Evolutionary conservation across 2,888 invertebrate species (phyloP).

Genomic region (Aphidoletes aphidimyza): DNA sequence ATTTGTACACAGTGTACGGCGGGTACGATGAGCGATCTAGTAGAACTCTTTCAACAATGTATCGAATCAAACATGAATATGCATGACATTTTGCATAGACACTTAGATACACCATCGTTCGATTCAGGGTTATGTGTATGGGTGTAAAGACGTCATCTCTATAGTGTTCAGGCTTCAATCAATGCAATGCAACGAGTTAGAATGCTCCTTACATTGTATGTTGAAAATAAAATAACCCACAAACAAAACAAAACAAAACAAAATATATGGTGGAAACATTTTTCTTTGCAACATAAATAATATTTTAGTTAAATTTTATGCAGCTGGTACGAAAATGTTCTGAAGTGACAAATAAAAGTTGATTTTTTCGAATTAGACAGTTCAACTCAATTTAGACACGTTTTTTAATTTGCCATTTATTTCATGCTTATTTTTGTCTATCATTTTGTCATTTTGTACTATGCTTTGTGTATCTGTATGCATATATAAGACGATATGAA

Average conservation of each 20-base stretch:
- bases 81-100: conserved; percentile 7
- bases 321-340: too few relatives aligned
- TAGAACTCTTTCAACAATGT: background rate
- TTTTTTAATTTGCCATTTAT: background rate
- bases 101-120: background rate
- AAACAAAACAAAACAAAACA: too few relatives aligned
- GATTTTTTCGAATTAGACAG: background rate
- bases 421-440: background rate
- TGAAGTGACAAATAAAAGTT: background rate
- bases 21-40: background rate
- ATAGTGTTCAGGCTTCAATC: background rate
- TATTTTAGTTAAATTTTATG: too few relatives aligned
- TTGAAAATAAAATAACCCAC: too few relatives aligned
- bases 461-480: background rate
- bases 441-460: background rate
- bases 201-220: too few relatives aligned
- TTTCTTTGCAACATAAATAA: too few relatives aligned
- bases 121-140: background rate
- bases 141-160: conserved; percentile 7
- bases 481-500: background rate
- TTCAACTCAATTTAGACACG: background rate
- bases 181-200: background rate
- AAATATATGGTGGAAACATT: too few relatives aligned
- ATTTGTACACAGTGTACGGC: background rate
- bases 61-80: conserved; percentile 41